Base-by-base conservation (phyloP, 2,113 vertebrate species). In the Thermophis baileyi region DNA sequence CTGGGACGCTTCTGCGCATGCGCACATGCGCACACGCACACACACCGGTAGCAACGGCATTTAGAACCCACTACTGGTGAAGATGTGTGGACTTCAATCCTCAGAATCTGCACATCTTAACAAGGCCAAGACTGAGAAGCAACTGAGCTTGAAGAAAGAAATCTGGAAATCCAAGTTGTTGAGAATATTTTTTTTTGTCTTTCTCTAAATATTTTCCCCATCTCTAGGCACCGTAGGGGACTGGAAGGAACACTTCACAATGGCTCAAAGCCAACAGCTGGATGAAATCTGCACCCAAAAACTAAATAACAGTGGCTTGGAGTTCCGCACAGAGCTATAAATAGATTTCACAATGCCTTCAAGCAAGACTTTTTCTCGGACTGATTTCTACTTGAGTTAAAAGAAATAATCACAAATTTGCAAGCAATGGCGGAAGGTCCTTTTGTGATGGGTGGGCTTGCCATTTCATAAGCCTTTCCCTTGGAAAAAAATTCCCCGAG, bases 221-320 rank as follows among this genome's bases (percentile, higher is more conserved):
- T 69, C 49, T 87, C 18, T 89, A 96, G 96, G 96, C 4, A 81
- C 53, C 0, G 95, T 96, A 12, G 96, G 95, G 2, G 92, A 96
- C 60, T 96, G 96, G 96, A 95, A 94, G 87, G 94, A 94, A 51
- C 94, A 96, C 81, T 96, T 96, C 94, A 94, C 94, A 2, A 94
- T 90, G 50, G 87, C 93, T 4, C 96, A 96, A 11, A 94, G 90
- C 55, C 89, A 93, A 57, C 50, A 30, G 6, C 94, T 96, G 9
- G 95, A 96, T 24, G 69, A 93, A 25, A 90, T 93, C 85, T 96
- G 88, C 90, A 35, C 44, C 46, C 92, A 35, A 20, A 90, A 53
- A 86, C 90, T 96, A 91, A 49, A 35, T 35, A 93, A 89, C 27
- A 95, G 49, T 8, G 47, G 50, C 9, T 89, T 96, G 88, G 51